Percentiles rank a stretch among this genome's conserved stretches.
These are phyloP conservation scores for Diprion similis DNA, from an alignment of 1,140 invertebrate species.

Conservation along the genomic window DNA sequence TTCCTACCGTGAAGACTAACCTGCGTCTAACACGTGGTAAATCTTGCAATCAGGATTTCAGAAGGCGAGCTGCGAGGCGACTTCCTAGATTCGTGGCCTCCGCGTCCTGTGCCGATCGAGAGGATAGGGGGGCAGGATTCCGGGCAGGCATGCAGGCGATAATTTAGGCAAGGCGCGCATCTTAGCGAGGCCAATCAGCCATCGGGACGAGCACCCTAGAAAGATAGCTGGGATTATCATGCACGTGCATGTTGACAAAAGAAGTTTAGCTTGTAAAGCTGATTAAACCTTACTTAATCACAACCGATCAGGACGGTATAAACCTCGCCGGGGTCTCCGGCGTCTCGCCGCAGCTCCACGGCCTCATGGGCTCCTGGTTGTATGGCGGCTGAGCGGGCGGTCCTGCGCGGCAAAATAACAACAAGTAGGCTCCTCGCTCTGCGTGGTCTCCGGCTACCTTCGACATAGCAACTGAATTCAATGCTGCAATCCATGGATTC, in stretches of 20 bases:
- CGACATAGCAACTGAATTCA: slow-evolving; percentile 59
- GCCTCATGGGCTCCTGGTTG: slow-evolving; percentile 34
- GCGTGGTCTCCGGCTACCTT: slow-evolving; percentile 34
- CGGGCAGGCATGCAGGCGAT: slow-evolving; percentile 12
- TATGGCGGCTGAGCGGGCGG: slow-evolving; percentile 46
- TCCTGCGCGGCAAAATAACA: slow-evolving; percentile 53
- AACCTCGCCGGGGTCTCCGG: not conserved
- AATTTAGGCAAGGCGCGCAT: slow-evolving; percentile 16
- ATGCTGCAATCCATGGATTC: slow-evolving; percentile 54
- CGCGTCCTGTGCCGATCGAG: slow-evolving; percentile 12
- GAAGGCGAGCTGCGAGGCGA: not conserved
- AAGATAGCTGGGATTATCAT: slow-evolving; percentile 58
- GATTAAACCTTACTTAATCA: slow-evolving; percentile 63
- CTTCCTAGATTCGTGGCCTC: not conserved
- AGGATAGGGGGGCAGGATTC: slow-evolving; percentile 22
- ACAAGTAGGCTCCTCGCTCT: slow-evolving; percentile 15
- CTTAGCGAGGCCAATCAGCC: slow-evolving; percentile 9
- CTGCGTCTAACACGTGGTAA: slow-evolving; percentile 40
- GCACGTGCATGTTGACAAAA: slow-evolving; percentile 58
- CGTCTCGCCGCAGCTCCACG: slow-evolving; percentile 5
- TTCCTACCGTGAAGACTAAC: not conserved
- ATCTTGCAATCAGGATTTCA: slow-evolving; percentile 42
- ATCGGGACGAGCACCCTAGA: slow-evolving; percentile 29
- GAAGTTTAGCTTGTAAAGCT: slow-evolving; percentile 62
- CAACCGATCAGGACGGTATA: slow-evolving; percentile 48